These are phyloP conservation scores for Trichogramma pretiosum DNA, from an alignment of 1,140 invertebrate species.

Conservation along the genomic window DNA sequence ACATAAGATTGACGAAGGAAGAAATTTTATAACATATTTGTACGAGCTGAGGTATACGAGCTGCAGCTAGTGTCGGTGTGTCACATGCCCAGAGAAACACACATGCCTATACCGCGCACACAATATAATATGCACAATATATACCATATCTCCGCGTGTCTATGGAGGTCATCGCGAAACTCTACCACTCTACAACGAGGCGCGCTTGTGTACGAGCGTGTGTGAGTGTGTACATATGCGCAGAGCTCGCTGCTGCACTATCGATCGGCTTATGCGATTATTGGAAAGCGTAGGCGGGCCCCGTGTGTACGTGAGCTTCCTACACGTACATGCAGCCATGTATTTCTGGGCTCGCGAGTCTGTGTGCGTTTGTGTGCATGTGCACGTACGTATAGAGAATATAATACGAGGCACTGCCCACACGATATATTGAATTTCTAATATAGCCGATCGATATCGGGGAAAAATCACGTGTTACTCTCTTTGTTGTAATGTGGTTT, in stretches of 20 bases:
- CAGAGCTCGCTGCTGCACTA: neutral
- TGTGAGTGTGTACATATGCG: neutral
- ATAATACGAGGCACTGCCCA: no score
- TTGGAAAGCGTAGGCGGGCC: constrained; percentile 17
- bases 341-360: no score
- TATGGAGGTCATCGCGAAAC: constrained; percentile 8
- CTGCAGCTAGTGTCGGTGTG: no score
- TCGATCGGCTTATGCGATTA: constrained; percentile 16
- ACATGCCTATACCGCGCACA: no score
- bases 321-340: constrained; percentile 1
- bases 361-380: neutral
- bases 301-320: constrained; percentile 2
- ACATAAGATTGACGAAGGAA: no score
- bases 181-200: neutral
- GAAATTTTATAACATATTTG: no score
- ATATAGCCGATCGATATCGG: constrained; percentile 18
- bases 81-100: no score
- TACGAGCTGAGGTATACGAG: no score
- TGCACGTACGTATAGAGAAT: no score
- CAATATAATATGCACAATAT: no score
- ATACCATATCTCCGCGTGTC: no score
- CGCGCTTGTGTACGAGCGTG: neutral
- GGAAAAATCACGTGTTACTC: constrained; percentile 10
- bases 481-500: no score
- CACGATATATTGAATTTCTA: constrained; percentile 19